These are phyloP conservation scores for Blastobasis adustella DNA, from an alignment of 2,888 invertebrate genomes.

Conservation along the genomic window DNA sequence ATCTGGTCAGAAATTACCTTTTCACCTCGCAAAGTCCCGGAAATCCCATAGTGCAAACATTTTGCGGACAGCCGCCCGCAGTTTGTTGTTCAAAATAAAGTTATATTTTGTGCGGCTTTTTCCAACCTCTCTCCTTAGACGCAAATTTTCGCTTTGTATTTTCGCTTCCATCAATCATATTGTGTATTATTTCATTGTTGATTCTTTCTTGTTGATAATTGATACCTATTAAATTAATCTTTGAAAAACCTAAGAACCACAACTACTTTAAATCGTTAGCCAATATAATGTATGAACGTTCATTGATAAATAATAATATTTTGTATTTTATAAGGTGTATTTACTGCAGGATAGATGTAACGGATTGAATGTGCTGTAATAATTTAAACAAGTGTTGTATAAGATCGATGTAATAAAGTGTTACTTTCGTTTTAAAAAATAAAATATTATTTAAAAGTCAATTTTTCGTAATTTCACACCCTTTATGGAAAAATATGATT, in stretches of 20 bases:
- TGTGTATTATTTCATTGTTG: too few species aligned
- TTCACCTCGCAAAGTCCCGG: too few species aligned
- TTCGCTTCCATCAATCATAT: too few species aligned
- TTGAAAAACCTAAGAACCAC: neutral
- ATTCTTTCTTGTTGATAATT: too few species aligned
- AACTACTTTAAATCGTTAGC: neutral
- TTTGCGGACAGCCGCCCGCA: too few species aligned
- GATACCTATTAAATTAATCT: neutral
- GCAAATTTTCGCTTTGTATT: too few species aligned
- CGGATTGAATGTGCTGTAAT: slow-evolving; percentile 53
- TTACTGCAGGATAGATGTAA: slow-evolving; percentile 20
- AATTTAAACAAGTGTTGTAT: slow-evolving; percentile 36
- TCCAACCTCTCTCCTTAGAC: too few species aligned
- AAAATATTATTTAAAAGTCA: slow-evolving; percentile 47
- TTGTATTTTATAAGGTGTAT: slow-evolving; percentile 14
- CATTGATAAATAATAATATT: neutral
- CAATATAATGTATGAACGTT: slow-evolving; percentile 1
- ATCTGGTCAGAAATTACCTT: too few species aligned
- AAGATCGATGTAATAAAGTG: slow-evolving; percentile 61
- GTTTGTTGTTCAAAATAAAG: too few species aligned
- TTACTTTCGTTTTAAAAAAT: slow-evolving; percentile 60
- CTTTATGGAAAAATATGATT: too few species aligned
- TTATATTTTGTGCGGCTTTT: too few species aligned
- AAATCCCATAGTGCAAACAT: too few species aligned
- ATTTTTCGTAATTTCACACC: neutral